These are phyloP conservation scores for Saccostrea glomerata DNA, from an alignment of 1,140 invertebrate genomes.

Conservation along the genomic window DNA sequence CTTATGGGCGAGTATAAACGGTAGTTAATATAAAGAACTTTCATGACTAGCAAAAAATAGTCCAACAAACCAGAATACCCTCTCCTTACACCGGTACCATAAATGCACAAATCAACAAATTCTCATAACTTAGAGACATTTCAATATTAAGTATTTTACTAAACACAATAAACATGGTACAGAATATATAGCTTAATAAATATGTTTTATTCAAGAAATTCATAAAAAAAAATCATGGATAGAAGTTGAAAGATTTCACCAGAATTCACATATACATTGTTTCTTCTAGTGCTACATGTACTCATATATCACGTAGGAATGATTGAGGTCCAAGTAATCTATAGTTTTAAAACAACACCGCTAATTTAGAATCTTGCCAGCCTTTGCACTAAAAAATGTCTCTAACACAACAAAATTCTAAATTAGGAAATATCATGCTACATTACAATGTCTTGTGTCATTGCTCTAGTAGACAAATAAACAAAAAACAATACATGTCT, in stretches of 20 bases:
- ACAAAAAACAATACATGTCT: not conserved
- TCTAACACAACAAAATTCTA: conserved; percentile 35
- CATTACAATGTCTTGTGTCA: conserved; percentile 9
- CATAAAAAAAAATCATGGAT: conserved; percentile 16
- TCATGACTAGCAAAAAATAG: no score
- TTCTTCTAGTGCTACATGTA: not conserved
- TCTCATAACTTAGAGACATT: not conserved
- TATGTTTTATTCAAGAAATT: conserved; percentile 32
- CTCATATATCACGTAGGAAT: conserved; percentile 14
- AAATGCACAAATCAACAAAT: no score
- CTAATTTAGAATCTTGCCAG: conserved; percentile 31
- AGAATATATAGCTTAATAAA: conserved; percentile 12
- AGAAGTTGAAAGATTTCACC: conserved; percentile 17
- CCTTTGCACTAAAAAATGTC: conserved; percentile 8
- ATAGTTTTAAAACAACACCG: conserved; percentile 20
- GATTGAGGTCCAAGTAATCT: conserved; percentile 21
- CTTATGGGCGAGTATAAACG: no score
- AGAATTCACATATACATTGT: conserved; percentile 12
- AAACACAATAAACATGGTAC: not conserved
- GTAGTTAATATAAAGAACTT: no score
- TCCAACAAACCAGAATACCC: no score
- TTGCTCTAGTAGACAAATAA: not conserved
- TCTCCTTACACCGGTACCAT: no score
- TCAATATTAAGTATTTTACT: not conserved
- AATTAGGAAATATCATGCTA: conserved; percentile 31